Evolutionary conservation across 2,797 vertebrate genomes (phyloP), one percentile per base, ranked within the genome.

Genomic region (Anas acuta): DNA sequence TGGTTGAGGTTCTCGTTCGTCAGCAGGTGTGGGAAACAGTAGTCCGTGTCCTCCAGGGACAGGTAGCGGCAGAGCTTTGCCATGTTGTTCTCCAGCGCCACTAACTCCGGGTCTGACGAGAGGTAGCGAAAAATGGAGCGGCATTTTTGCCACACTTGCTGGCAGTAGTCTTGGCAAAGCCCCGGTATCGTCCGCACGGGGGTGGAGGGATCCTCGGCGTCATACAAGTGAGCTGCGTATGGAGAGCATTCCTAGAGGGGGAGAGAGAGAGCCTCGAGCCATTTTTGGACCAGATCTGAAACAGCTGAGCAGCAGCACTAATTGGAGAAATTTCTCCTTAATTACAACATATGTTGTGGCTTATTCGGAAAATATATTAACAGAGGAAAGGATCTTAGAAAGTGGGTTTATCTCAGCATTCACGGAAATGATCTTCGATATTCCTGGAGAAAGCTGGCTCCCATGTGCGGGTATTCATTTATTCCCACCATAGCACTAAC

Each of bases 171-270:
- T 4, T 97, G 98, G 72, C 99, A 99, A 6, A 99, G 99, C 4
- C 99, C 99, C 1, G 99, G 99, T 83, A 99, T 97, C 1, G 98
- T 98, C 61, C 98, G 97, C 76, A 98, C 75, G 0, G 99, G 98
- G 3, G 99, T 99, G 96, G 97, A 98, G 2, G 98, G 98, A 92
- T 99, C 99, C 89, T 99, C 99, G 0, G 99, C 98, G 0, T 99
- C 99, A 2, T 98, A 99, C 56, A 99, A 98, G 97, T 99, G 99
- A 91, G 99, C 99, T 3, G 99, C 99, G 16, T 98, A 99, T 0
- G 99, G 99, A 22, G 99, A 99, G 83, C 99, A 99, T 91, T 99
- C 99, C 99, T 99, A 95, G 30, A 41, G 73, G 43, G 64, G 97
- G 56, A 87, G 62, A 89, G 43, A 39, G 77, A 85, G 72, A 74